phyloP scores from a whole-genome alignment of 2,113 vertebrate species.

The Bagarius yarrelli region DNA sequence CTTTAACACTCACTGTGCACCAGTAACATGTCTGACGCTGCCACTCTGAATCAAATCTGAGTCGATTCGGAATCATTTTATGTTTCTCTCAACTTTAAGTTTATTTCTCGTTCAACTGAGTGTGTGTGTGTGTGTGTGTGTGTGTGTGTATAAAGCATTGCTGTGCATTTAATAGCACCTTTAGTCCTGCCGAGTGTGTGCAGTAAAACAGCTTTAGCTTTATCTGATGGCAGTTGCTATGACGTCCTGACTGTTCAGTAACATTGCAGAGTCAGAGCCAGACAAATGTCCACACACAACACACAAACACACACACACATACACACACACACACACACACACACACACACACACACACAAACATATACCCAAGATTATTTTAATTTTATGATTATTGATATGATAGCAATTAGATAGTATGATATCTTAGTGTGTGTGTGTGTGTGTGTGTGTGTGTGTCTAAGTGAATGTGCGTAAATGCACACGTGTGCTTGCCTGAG shows the following conservation, averaged over 20 bases:
- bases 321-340: not conserved
- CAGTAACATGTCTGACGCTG: not conserved
- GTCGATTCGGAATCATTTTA: not conserved
- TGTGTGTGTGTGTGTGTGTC: constrained; percentile 4
- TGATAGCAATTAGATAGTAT: too few species aligned
- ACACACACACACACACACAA: too few species aligned
- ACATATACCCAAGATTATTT: too few species aligned
- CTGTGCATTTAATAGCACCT: not conserved
- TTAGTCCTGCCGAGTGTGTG: not conserved
- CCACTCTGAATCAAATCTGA: not conserved
- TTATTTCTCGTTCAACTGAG: not conserved
- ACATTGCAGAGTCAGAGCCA: constrained; percentile 13
- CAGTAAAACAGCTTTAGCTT: constrained; percentile 1
- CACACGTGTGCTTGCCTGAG: not conserved
- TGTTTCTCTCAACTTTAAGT: too few species aligned
- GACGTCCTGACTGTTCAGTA: constrained; percentile 33
- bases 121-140: not conserved
- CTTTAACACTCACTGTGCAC: not conserved
- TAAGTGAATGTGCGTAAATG: not conserved
- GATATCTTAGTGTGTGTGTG: not conserved
- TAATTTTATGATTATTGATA: too few species aligned
- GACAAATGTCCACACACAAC: not conserved
- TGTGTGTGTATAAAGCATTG: not conserved
- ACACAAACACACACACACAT: constrained; percentile 30
- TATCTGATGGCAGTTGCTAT: constrained; percentile 18